Percentiles rank a stretch among this genome's conserved stretches.
Evolutionary conservation across 2,797 vertebrate species (phyloP).

Genomic region (Mormyrops attenuatus): DNA sequence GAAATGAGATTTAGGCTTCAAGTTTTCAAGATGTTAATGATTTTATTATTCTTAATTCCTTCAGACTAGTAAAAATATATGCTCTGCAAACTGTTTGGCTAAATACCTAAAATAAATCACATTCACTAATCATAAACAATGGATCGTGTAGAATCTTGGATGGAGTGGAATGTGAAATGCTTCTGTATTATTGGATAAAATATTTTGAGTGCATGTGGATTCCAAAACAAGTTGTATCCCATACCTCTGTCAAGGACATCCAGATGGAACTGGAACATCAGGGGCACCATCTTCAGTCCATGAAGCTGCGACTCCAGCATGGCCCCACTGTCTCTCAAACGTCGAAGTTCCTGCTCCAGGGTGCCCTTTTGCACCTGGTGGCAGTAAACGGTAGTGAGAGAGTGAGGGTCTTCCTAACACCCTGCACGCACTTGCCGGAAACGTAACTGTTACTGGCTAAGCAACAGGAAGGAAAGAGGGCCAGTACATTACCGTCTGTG

Average conservation of each 20-base stretch:
- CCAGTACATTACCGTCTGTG: not conserved
- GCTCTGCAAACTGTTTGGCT: not conserved
- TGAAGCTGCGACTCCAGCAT: constrained; percentile 29
- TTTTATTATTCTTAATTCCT: not conserved
- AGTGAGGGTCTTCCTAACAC: not conserved
- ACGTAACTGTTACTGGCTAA: not conserved
- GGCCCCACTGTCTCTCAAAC: constrained; percentile 17
- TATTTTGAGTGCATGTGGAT: not conserved
- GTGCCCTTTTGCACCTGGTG: constrained; percentile 27
- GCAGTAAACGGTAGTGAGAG: not conserved
- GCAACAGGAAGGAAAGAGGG: not conserved
- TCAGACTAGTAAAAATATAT: not conserved
- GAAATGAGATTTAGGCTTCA: not conserved
- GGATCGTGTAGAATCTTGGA: not conserved
- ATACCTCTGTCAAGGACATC: constrained; percentile 27
- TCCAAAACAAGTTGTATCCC: not conserved
- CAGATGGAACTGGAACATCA: constrained; percentile 20
- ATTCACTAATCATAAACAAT: not conserved
- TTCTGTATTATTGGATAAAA: not conserved
- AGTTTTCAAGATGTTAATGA: not conserved
- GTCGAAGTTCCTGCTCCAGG: constrained; percentile 29
- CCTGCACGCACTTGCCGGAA: not conserved
- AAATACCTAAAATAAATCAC: not conserved
- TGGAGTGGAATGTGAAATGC: not conserved
- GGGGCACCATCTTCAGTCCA: constrained; percentile 21